phyloP scores from a whole-genome alignment of 2,888 invertebrate species.

The Aleiodes testaceus region DNA sequence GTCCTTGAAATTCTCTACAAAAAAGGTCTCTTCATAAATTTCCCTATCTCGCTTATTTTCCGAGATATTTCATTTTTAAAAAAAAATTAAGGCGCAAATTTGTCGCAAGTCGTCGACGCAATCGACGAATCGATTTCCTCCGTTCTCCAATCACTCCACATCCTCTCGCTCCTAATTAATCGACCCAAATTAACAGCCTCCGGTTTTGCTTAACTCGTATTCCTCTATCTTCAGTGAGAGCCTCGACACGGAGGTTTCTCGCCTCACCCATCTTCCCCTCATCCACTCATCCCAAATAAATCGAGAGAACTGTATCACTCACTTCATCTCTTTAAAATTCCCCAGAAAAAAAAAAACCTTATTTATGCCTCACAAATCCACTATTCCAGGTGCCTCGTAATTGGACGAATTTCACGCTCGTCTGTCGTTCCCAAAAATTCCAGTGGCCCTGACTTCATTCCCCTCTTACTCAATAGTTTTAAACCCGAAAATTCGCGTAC shows the following conservation, averaged over 20 bases:
- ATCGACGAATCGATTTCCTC: slow-evolving; percentile 41
- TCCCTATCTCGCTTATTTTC: too few relatives aligned
- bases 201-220: slow-evolving; percentile 23
- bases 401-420: slow-evolving; percentile 61
- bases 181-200: slow-evolving; percentile 52
- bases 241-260: slow-evolving; percentile 41
- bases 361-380: slow-evolving; percentile 4
- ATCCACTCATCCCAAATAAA: slow-evolving; percentile 30
- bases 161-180: slow-evolving; percentile 49
- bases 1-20: too few relatives aligned
- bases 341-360: slow-evolving; percentile 7
- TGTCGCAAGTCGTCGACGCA: slow-evolving; percentile 40
- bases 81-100: neutral
- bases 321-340: neutral
- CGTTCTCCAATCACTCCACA: slow-evolving; percentile 38
- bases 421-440: slow-evolving; percentile 33
- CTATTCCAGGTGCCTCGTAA: slow-evolving; percentile 50
- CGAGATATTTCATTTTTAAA: too few relatives aligned
- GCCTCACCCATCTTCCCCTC: slow-evolving; percentile 29
- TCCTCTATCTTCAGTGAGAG: slow-evolving; percentile 31
- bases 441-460: neutral
- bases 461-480: slow-evolving; percentile 27
- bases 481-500: slow-evolving; percentile 36
- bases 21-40: too few relatives aligned
- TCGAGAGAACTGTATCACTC: neutral